These are phyloP conservation scores for Enteromius mattozi DNA, from an alignment of 2,797 vertebrate genomes.

Conservation along the genomic window DNA sequence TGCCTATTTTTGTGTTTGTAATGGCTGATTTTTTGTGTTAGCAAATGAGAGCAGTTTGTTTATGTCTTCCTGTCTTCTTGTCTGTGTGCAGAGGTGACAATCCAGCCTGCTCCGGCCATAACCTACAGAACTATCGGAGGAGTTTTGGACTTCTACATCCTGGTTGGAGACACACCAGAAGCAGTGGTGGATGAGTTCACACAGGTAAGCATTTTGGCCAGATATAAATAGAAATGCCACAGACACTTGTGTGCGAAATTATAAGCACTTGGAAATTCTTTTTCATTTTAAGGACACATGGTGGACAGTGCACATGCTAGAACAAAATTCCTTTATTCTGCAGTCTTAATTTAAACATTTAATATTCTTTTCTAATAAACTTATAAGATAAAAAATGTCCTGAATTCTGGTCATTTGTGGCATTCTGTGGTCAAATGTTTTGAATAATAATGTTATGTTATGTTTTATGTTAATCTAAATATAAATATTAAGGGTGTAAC, in stretches of 20 bases:
- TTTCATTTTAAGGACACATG: slow-evolving; percentile 1
- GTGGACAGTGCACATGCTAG: neutral
- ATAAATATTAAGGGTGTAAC: no score
- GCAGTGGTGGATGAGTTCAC: slow-evolving; percentile 91
- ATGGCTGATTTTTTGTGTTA: slow-evolving; percentile 3
- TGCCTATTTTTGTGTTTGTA: slow-evolving; percentile 18
- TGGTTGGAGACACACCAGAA: slow-evolving; percentile 91
- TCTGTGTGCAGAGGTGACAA: slow-evolving; percentile 80
- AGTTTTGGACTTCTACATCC: slow-evolving; percentile 91
- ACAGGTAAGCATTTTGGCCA: slow-evolving; percentile 70
- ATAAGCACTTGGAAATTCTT: neutral
- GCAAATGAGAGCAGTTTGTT: slow-evolving; percentile 19
- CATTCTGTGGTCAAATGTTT: no score
- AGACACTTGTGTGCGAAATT: neutral
- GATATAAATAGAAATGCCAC: neutral
- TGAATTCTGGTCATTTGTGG: no score
- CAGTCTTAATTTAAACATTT: no score
- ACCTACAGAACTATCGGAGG: slow-evolving; percentile 93
- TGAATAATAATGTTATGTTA: no score
- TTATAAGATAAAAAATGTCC: no score
- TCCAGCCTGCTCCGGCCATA: slow-evolving; percentile 91
- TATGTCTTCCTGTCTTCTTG: neutral
- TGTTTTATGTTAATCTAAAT: no score
- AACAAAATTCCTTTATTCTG: no score
- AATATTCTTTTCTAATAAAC: no score